phyloP scores from a whole-genome alignment of 2,797 vertebrate genomes.

The Amblyopsis hoosieri region DNA sequence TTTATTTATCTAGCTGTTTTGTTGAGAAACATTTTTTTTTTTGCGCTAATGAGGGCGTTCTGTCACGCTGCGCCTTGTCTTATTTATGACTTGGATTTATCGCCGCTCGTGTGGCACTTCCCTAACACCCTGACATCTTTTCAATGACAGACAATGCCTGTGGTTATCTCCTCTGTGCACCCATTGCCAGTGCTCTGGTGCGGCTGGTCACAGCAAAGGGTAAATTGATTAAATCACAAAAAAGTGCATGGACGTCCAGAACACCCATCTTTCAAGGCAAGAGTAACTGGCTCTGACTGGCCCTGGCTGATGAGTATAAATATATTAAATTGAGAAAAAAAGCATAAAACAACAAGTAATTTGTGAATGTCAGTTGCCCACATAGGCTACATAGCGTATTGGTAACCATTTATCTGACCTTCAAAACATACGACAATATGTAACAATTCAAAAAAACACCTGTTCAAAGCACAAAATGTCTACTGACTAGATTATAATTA shows the following conservation, averaged over 20 bases:
- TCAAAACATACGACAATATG: conserved; percentile 8
- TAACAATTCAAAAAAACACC: conserved; percentile 10
- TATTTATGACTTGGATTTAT: conserved; percentile 15
- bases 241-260: conserved; percentile 25
- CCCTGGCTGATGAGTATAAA: conserved; percentile 2
- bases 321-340: not conserved
- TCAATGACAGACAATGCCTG: conserved; percentile 38
- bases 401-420: conserved; percentile 6
- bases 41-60: conserved; percentile 20
- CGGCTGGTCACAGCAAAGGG: conserved; percentile 38
- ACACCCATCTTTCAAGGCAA: conserved; percentile 11
- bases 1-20: no score
- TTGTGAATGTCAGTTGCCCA: conserved; percentile 6
- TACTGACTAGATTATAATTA: conserved; percentile 28
- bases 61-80: conserved; percentile 8
- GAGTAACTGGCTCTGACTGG: conserved; percentile 20
- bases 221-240: conserved; percentile 35
- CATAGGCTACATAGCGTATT: not conserved
- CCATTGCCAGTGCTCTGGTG: conserved; percentile 41
- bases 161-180: conserved; percentile 42
- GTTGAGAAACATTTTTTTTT: no score
- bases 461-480: conserved; percentile 13
- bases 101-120: conserved; percentile 32
- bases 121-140: conserved; percentile 49
- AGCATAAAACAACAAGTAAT: not conserved